These are phyloP conservation scores for Diachasma alloeum DNA, from an alignment of 1,140 invertebrate species.

Conservation along the genomic window DNA sequence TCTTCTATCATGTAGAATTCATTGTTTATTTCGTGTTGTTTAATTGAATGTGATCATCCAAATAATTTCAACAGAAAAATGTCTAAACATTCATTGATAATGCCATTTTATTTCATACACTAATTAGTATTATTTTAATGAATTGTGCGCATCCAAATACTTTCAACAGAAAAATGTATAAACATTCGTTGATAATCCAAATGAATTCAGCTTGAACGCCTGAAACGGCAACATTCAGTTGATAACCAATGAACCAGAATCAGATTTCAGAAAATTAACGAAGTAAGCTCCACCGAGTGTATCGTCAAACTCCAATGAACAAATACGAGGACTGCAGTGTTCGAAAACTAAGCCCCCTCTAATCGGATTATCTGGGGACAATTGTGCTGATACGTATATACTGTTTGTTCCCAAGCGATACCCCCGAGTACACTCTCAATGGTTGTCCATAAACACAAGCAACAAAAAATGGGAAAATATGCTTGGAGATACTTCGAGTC, in stretches of 20 bases:
- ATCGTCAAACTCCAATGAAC: not conserved
- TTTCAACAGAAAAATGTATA: no score
- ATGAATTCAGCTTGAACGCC: not conserved
- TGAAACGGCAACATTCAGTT: not conserved
- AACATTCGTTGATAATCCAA: not conserved
- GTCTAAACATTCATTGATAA: not conserved
- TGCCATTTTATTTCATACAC: no score
- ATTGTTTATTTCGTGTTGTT: no score
- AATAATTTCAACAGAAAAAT: no score
- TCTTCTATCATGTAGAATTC: no score
- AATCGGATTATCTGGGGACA: slow-evolving; percentile 25
- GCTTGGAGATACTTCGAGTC: not conserved
- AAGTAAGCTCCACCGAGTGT: not conserved
- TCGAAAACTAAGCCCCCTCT: slow-evolving; percentile 19
- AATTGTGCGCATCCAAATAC: no score
- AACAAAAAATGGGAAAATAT: not conserved
- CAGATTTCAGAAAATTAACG: not conserved
- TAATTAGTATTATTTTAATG: no score
- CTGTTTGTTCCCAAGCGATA: slow-evolving; percentile 17
- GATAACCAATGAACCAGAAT: not conserved
- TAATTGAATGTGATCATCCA: no score
- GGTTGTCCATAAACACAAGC: not conserved
- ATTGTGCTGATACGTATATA: slow-evolving; percentile 23
- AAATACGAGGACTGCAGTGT: not conserved
- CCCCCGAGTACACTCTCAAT: not conserved